Percentiles rank a stretch among this genome's conserved stretches.
Evolutionary conservation across 2,797 vertebrate species (phyloP).

Genomic region (Arnoldichthys spilopterus): DNA sequence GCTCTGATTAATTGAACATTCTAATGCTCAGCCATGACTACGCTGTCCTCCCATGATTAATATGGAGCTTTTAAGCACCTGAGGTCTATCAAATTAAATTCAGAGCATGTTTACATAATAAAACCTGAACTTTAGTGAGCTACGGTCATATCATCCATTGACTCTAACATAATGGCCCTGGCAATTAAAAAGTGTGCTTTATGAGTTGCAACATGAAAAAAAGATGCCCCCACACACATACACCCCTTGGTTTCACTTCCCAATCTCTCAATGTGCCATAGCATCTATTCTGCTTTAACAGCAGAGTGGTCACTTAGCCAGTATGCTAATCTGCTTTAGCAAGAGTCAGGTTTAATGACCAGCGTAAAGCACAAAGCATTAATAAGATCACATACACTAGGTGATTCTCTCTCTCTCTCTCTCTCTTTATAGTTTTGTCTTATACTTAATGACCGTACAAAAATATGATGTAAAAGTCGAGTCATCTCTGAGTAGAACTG

Average conservation of each 20-base stretch:
- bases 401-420: background rate
- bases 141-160: slow-evolving; percentile 45
- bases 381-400: slow-evolving; percentile 21
- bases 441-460: no score
- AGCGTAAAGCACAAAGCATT: slow-evolving; percentile 40
- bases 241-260: background rate
- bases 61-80: slow-evolving; percentile 42
- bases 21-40: slow-evolving; percentile 40
- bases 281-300: slow-evolving; percentile 48
- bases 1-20: slow-evolving; percentile 44
- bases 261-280: slow-evolving; percentile 32
- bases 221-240: background rate
- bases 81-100: slow-evolving; percentile 49
- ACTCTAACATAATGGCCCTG: slow-evolving; percentile 50
- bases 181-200: slow-evolving; percentile 55
- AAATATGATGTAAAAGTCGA: slow-evolving; percentile 2
- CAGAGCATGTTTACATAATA: slow-evolving; percentile 54
- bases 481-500: background rate
- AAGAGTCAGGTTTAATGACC: slow-evolving; percentile 46
- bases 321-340: slow-evolving; percentile 43
- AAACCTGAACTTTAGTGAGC: slow-evolving; percentile 46
- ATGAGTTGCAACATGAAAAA: slow-evolving; percentile 39
- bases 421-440: no score
- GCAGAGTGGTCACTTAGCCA: slow-evolving; percentile 47
- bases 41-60: slow-evolving; percentile 27